Evolutionary conservation across 2,888 invertebrate genomes (phyloP).

Genomic region (Brassicogethes aeneus): DNA sequence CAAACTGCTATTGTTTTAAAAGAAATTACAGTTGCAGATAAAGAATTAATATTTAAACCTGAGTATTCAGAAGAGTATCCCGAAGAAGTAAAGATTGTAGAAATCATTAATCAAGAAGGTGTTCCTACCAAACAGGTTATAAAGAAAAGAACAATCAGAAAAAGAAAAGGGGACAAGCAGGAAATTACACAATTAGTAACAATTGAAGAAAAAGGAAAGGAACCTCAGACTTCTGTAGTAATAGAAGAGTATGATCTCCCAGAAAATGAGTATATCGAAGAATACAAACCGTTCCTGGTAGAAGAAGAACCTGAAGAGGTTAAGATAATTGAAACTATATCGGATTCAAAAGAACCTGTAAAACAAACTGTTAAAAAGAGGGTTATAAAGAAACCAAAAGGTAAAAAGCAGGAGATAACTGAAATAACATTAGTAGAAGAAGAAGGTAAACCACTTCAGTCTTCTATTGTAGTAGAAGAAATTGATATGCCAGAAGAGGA

Average conservation of each 20-base stretch:
- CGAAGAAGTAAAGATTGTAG: conserved; percentile 20
- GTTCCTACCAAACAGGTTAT: conserved; percentile 21
- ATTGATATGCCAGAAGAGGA: conserved; percentile 6
- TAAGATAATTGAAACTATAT: conserved; percentile 16
- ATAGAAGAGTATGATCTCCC: conserved; percentile 19
- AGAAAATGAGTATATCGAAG: conserved; percentile 16
- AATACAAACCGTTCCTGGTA: conserved; percentile 7
- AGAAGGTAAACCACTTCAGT: conserved; percentile 21
- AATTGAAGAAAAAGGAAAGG: conserved; percentile 21
- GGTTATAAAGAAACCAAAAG: conserved; percentile 24
- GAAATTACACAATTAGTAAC: conserved; percentile 30
- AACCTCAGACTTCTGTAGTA: conserved; percentile 19
- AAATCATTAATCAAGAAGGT: conserved; percentile 12
- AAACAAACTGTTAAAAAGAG: conserved; percentile 23
- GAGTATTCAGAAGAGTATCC: conserved; percentile 24
- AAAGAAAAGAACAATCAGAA: conserved; percentile 23
- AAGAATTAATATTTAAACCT: conserved; percentile 16
- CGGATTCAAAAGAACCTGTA: conserved; percentile 15
- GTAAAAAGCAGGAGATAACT: conserved; percentile 27
- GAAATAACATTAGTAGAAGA: conserved; percentile 25
- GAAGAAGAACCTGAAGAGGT: conserved; percentile 22
- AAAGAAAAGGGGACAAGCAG: conserved; percentile 25
- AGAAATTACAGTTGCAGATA: conserved; percentile 16
- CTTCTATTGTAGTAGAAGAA: conserved; percentile 19
- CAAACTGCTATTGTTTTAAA: conserved; percentile 36